A percentile compares a stretch with the other conserved stretches of the same genome.
These are phyloP conservation scores for Tragopan temminckii DNA, from an alignment of 2,797 vertebrate species.

Conservation along the genomic window DNA sequence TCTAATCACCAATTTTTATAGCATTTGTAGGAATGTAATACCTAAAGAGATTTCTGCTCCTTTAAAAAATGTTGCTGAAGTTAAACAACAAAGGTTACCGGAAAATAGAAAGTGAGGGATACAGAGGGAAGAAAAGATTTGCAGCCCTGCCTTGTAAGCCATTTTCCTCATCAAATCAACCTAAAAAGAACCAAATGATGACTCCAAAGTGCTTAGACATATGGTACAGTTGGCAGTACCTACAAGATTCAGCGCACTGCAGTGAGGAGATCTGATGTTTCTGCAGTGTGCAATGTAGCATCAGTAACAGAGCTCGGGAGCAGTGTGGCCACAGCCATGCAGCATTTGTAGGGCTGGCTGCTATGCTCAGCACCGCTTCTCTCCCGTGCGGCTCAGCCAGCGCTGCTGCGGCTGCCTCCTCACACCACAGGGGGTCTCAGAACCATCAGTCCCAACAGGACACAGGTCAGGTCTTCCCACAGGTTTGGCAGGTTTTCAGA, in stretches of 20 bases:
- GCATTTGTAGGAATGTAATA: rapidly evolving
- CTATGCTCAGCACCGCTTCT: neutral
- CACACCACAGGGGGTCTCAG: neutral
- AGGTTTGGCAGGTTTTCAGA: neutral
- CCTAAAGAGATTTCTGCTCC: neutral
- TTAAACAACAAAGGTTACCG: neutral
- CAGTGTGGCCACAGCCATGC: neutral
- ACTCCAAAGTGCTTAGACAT: neutral
- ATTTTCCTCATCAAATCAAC: neutral
- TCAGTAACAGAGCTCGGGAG: neutral
- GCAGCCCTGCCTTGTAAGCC: neutral
- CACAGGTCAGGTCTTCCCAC: neutral
- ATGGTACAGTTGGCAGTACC: rapidly evolving
- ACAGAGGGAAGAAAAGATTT: neutral
- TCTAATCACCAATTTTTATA: neutral
- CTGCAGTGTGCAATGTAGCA: neutral
- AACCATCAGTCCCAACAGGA: neutral
- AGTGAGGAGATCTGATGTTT: neutral
- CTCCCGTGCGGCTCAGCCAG: rapidly evolving
- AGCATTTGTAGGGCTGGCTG: conserved; percentile 27
- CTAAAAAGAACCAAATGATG: rapidly evolving
- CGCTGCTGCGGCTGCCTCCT: neutral
- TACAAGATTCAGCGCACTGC: rapidly evolving
- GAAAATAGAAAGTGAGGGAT: neutral
- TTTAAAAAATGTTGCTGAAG: neutral